Evolutionary conservation across 2,888 invertebrate species (phyloP).

Genomic region (Coenonympha glycerion): DNA sequence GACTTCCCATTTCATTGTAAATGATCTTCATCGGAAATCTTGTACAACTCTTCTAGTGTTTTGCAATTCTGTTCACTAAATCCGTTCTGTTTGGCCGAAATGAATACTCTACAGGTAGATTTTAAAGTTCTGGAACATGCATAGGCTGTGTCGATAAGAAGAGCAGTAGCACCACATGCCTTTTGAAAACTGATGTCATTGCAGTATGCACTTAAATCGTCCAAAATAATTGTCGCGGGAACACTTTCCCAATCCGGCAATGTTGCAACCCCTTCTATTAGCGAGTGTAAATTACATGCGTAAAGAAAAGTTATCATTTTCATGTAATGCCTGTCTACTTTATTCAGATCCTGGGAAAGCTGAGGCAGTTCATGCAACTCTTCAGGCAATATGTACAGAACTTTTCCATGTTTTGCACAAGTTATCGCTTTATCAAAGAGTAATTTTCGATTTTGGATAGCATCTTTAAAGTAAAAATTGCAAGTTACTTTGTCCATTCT

Average conservation of each 20-base stretch:
- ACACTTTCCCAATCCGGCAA: slow-evolving; percentile 58
- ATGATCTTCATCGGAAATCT: background rate
- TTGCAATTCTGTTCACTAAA: slow-evolving; percentile 49
- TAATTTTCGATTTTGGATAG: slow-evolving; percentile 43
- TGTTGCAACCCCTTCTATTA: slow-evolving; percentile 52
- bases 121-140: slow-evolving; percentile 44
- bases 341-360: slow-evolving; percentile 53
- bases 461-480: slow-evolving; percentile 45
- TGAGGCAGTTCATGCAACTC: slow-evolving; percentile 61
- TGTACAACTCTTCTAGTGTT: slow-evolving; percentile 46
- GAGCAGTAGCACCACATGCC: slow-evolving; percentile 55
- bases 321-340: slow-evolving; percentile 54
- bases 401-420: slow-evolving; percentile 54
- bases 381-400: slow-evolving; percentile 55
- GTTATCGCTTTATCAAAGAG: slow-evolving; percentile 57
- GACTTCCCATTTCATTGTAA: background rate
- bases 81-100: slow-evolving; percentile 43
- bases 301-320: slow-evolving; percentile 68
- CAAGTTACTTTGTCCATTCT: slow-evolving; percentile 30
- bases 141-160: slow-evolving; percentile 47
- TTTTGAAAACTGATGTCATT: slow-evolving; percentile 43
- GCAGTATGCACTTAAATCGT: slow-evolving; percentile 54
- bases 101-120: slow-evolving; percentile 38
- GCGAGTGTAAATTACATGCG: slow-evolving; percentile 46
- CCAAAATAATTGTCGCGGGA: slow-evolving; percentile 58